These are phyloP conservation scores for Axea sp. DNA, from an alignment of 2,888 invertebrate genomes.

Conservation along the genomic window DNA sequence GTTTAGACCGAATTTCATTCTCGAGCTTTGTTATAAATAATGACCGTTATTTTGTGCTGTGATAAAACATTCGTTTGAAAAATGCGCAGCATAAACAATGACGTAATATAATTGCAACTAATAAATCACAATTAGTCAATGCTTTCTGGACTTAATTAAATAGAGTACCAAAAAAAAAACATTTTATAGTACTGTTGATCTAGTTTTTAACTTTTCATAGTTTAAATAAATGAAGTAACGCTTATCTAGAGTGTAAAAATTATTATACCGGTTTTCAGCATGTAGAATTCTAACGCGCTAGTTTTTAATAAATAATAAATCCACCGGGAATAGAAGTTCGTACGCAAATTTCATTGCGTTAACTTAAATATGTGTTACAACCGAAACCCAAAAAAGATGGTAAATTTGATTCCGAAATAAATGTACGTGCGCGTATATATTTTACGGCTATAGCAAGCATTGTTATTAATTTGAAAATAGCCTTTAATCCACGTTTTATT, in stretches of 20 bases:
- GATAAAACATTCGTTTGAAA: no score
- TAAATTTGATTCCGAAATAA: background rate
- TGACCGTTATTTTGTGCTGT: no score
- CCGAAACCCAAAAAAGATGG: slow-evolving; percentile 2
- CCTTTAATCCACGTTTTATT: slow-evolving; percentile 7
- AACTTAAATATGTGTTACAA: slow-evolving; percentile 4
- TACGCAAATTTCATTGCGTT: slow-evolving; percentile 14
- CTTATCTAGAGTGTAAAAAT: slow-evolving; percentile 26
- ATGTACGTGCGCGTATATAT: background rate
- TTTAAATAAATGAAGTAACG: background rate
- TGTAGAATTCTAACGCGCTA: slow-evolving; percentile 11
- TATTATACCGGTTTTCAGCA: slow-evolving; percentile 20
- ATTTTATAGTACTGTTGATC: slow-evolving; percentile 4
- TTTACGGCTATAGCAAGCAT: slow-evolving; percentile 6
- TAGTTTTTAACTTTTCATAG: slow-evolving; percentile 9
- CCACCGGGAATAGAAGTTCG: background rate
- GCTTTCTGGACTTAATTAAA: background rate
- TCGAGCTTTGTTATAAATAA: no score
- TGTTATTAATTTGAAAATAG: slow-evolving; percentile 14
- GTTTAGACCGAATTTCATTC: no score
- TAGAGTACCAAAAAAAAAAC: background rate
- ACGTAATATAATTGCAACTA: slow-evolving; percentile 6
- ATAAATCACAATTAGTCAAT: slow-evolving; percentile 12
- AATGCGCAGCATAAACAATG: slow-evolving; percentile 1
- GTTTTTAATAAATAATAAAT: background rate